Evolutionary conservation across 2,888 invertebrate genomes (phyloP).

Genomic region (Heterodera filipjevi): DNA sequence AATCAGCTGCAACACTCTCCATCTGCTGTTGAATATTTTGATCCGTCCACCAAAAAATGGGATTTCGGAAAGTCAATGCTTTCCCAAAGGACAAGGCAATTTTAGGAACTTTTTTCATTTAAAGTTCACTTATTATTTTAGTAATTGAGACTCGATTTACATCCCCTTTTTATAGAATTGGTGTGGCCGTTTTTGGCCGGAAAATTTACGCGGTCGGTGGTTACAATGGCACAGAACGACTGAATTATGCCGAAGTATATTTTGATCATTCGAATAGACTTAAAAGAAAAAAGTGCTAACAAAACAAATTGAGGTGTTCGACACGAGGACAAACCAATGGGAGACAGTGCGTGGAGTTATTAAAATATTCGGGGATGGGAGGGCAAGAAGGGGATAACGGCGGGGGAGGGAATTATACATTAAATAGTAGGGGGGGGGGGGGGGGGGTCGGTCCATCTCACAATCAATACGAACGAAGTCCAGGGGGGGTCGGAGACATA

Average conservation of each 20-base stretch:
- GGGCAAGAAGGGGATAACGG: no score
- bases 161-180: slow-evolving; percentile 71
- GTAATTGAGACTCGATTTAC: no score
- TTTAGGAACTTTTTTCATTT: not conserved
- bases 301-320: slow-evolving; percentile 71
- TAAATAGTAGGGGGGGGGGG: no score
- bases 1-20: slow-evolving; percentile 67
- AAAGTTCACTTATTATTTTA: not conserved
- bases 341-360: slow-evolving; percentile 71
- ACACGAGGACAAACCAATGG: slow-evolving; percentile 78
- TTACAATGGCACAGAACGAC: slow-evolving; percentile 81
- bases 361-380: no score
- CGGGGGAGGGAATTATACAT: no score
- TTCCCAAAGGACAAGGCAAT: slow-evolving; percentile 16
- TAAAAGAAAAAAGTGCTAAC: not conserved
- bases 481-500: no score
- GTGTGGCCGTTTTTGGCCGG: slow-evolving; percentile 81
- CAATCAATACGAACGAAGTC: no score
- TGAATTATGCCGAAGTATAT: slow-evolving; percentile 78
- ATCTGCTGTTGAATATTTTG: slow-evolving; percentile 69
- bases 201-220: slow-evolving; percentile 77
- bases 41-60: slow-evolving; percentile 69
- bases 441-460: no score
- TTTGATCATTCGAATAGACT: no score
- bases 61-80: slow-evolving; percentile 16